These are phyloP conservation scores for Caenorhabditis latens DNA, from an alignment of 1,140 invertebrate species.

Conservation along the genomic window DNA sequence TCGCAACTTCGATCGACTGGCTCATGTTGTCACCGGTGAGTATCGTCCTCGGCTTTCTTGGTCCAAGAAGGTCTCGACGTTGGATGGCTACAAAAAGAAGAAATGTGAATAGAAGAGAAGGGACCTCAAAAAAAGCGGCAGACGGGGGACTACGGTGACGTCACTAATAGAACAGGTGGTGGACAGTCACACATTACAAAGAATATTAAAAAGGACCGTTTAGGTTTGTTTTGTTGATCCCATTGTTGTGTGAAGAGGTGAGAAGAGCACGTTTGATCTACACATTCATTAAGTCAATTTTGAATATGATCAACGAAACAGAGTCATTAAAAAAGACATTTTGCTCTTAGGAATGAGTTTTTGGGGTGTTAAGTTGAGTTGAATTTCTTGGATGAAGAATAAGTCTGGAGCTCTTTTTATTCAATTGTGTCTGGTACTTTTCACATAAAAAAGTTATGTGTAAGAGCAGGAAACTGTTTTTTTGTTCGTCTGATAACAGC, in stretches of 20 bases:
- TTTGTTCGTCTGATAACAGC: too few relatives aligned
- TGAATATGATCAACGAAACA: neutral
- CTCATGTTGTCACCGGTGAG: neutral
- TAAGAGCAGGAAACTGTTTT: too few relatives aligned
- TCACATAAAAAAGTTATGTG: too few relatives aligned
- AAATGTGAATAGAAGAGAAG: neutral
- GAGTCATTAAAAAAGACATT: too few relatives aligned
- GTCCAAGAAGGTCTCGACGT: conserved; percentile 63
- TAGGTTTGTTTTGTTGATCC: neutral
- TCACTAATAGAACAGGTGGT: neutral
- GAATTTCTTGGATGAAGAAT: too few relatives aligned
- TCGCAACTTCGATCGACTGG: neutral
- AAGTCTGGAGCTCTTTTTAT: too few relatives aligned
- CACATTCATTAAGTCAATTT: neutral
- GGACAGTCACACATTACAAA: too few relatives aligned
- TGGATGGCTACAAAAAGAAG: conserved; percentile 51
- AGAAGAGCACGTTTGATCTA: neutral
- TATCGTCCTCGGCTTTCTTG: conserved; percentile 41
- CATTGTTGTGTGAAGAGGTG: neutral
- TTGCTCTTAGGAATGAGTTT: too few relatives aligned
- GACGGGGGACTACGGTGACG: neutral
- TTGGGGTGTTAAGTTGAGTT: too few relatives aligned
- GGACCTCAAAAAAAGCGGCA: neutral
- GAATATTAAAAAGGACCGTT: too few relatives aligned
- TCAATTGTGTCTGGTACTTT: too few relatives aligned